Conservation (phyloP, 2,888 invertebrate species). For the Ptychoptera contaminata region DNA sequence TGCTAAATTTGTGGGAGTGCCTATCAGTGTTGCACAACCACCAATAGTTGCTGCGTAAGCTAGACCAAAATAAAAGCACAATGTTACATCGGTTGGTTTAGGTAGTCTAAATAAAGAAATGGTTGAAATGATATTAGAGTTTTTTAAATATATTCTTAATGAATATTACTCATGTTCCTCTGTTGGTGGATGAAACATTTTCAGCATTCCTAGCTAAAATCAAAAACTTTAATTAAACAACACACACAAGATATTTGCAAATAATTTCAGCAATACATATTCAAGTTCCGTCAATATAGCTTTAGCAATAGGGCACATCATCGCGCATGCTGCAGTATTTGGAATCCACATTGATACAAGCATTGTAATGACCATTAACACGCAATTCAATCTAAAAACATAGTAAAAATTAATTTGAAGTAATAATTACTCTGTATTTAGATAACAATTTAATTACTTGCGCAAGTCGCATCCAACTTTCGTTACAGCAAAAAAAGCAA, state of each 20-base stretch:
- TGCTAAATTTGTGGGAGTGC: conserved; percentile 56
- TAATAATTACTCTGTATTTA: no score
- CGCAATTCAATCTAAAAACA: conserved; percentile 46
- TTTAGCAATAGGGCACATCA: conserved; percentile 75
- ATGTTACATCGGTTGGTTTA: conserved; percentile 46
- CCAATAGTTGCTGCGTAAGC: conserved; percentile 57
- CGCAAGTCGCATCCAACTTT: neutral
- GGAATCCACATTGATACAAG: conserved; percentile 86
- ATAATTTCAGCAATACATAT: conserved; percentile 24
- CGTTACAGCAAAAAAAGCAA: neutral
- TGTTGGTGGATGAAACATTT: no score
- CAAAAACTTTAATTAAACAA: no score
- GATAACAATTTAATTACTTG: no score
- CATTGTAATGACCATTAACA: conserved; percentile 67
- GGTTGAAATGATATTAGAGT: no score
- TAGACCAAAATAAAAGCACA: conserved; percentile 53
- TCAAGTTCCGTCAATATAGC: conserved; percentile 63
- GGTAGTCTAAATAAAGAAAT: conserved; percentile 38
- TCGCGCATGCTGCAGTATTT: conserved; percentile 72
- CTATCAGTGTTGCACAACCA: conserved; percentile 51
- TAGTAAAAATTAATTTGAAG: no score
- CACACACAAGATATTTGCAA: no score
- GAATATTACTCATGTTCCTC: no score
- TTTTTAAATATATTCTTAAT: no score
- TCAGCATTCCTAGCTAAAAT: no score